Conservation (phyloP, 1,140 invertebrate genomes). For the Apis cerana region DNA sequence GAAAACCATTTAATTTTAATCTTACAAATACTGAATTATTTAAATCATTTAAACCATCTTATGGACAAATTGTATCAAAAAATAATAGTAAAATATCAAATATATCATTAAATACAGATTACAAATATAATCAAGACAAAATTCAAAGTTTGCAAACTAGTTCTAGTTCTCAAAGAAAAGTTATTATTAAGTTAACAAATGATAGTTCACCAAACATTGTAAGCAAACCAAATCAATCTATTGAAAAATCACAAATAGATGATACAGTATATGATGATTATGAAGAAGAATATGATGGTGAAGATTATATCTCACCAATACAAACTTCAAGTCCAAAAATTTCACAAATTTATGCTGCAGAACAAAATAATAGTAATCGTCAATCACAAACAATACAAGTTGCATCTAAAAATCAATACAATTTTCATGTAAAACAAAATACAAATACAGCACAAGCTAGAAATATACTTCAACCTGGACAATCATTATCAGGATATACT, state of each 20-base stretch:
- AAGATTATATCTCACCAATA: conserved; percentile 57
- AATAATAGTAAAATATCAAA: conserved; percentile 58
- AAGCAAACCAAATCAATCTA: conserved; percentile 14
- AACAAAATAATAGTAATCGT: conserved; percentile 49
- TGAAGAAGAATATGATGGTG: conserved; percentile 76
- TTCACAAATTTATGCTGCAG: conserved; percentile 9
- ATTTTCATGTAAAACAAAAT: conserved; percentile 73
- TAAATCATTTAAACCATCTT: conserved; percentile 69
- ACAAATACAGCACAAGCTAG: conserved; percentile 72
- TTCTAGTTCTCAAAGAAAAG: conserved; percentile 61
- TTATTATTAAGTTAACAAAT: conserved; percentile 46
- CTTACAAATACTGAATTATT: conserved; percentile 69
- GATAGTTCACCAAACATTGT: neutral
- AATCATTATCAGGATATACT: conserved; percentile 84
- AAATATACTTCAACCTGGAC: conserved; percentile 84
- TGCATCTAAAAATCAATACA: conserved; percentile 65
- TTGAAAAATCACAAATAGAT: conserved; percentile 44
- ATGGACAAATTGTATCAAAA: conserved; percentile 79
- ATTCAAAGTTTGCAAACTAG: conserved; percentile 81
- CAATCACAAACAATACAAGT: conserved; percentile 69
- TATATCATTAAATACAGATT: conserved; percentile 60
- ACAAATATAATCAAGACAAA: conserved; percentile 78
- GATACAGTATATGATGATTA: conserved; percentile 70
- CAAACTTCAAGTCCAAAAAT: conserved; percentile 20
- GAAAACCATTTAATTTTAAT: conserved; percentile 76